Evolutionary conservation across 2,113 vertebrate genomes (phyloP).

Genomic region (Andinoacara biseriatus): DNA sequence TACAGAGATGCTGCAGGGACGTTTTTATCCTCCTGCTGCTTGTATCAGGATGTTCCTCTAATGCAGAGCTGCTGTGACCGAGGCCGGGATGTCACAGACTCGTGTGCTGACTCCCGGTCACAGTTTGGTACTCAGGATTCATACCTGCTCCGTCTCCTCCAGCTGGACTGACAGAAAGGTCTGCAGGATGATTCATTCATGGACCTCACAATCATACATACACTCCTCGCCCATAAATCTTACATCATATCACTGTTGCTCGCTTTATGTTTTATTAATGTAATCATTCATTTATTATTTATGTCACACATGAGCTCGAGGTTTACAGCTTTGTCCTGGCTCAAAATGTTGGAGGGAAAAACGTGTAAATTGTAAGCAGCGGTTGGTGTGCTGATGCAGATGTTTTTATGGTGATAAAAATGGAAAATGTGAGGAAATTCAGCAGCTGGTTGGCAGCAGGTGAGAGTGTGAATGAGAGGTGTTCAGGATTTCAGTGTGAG

Average conservation of each 20-base stretch:
- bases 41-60: too few species aligned
- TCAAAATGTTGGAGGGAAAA: not conserved
- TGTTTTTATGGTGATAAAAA: not conserved
- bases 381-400: not conserved
- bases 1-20: too few species aligned
- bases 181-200: constrained; percentile 4
- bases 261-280: constrained; percentile 6
- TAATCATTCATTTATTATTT: not conserved
- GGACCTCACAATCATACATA: not conserved
- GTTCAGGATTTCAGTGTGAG: not conserved
- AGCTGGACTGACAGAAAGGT: not conserved
- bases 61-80: not conserved
- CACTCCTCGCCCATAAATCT: not conserved
- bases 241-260: not conserved
- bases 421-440: too few species aligned
- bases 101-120: not conserved
- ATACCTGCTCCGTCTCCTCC: not conserved
- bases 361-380: not conserved
- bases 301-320: not conserved
- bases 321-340: not conserved
- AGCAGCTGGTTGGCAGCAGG: too few species aligned
- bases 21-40: too few species aligned
- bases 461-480: too few species aligned
- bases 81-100: not conserved
- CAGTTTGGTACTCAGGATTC: not conserved